These are phyloP conservation scores for Prorops nasuta DNA, from an alignment of 1,140 invertebrate species.

Conservation along the genomic window DNA sequence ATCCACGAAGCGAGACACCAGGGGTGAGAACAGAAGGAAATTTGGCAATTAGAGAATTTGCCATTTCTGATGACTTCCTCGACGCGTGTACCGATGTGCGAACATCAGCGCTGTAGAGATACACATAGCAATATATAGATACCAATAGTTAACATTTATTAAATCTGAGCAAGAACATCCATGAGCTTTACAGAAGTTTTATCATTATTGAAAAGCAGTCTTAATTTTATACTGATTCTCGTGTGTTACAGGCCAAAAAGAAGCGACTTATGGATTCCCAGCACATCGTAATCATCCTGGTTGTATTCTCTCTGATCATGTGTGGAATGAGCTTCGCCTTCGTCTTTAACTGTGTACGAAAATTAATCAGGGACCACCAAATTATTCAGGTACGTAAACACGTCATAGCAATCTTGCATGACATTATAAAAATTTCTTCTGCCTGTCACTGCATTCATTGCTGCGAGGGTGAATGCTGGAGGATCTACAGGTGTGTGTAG, in stretches of 20 bases:
- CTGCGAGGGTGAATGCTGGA: neutral
- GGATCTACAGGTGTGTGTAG: no score
- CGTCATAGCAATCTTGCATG: neutral
- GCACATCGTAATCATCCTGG: slow-evolving; percentile 84
- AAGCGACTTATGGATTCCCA: slow-evolving; percentile 59
- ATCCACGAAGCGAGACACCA: neutral
- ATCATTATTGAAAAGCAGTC: no score
- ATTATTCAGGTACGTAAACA: slow-evolving; percentile 73
- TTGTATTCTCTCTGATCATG: slow-evolving; percentile 85
- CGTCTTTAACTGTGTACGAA: slow-evolving; percentile 80
- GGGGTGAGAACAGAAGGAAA: slow-evolving; percentile 7
- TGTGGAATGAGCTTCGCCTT: slow-evolving; percentile 84
- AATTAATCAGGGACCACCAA: slow-evolving; percentile 78
- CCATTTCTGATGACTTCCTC: neutral
- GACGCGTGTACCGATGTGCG: neutral
- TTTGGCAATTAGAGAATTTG: neutral
- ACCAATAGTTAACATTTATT: no score
- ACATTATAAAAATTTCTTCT: slow-evolving; percentile 13
- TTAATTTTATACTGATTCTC: no score
- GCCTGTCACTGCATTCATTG: neutral
- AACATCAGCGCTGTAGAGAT: no score
- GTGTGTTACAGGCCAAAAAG: slow-evolving; percentile 53
- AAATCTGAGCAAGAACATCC: no score
- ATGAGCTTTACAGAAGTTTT: no score
- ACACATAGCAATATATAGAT: no score